A percentile compares a stretch with the other conserved stretches of the same genome.
Evolutionary conservation across 2,888 invertebrate species (phyloP).

Genomic region (Cosmopolites sordidus): DNA sequence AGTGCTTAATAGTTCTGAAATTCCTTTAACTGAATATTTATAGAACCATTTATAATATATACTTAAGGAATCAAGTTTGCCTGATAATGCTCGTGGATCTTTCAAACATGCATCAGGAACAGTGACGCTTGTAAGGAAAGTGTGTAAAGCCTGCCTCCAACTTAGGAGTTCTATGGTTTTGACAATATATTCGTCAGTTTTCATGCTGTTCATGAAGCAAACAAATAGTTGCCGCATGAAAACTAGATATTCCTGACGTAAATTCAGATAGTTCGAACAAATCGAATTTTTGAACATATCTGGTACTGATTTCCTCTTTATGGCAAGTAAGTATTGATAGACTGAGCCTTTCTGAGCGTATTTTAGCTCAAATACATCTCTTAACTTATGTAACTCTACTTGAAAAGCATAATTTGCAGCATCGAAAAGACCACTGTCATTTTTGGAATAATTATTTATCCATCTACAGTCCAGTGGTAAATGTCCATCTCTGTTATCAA

Average conservation of each 20-base stretch:
- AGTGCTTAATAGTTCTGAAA: conserved; percentile 23
- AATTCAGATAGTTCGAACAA: conserved; percentile 52
- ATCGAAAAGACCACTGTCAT: conserved; percentile 11
- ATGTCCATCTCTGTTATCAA: conserved; percentile 6
- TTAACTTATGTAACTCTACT: conserved; percentile 21
- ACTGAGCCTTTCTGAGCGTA: conserved; percentile 42
- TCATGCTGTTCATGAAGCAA: neutral
- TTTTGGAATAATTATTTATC: conserved; percentile 35
- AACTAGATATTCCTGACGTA: conserved; percentile 50
- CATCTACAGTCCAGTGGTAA: conserved; percentile 43
- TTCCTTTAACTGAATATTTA: conserved; percentile 55
- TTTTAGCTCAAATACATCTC: conserved; percentile 20
- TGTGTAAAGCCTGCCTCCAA: conserved; percentile 25
- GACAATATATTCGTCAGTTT: conserved; percentile 4
- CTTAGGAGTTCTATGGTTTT: conserved; percentile 17
- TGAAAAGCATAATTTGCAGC: conserved; percentile 29
- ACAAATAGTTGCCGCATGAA: conserved; percentile 40
- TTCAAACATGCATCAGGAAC: conserved; percentile 8
- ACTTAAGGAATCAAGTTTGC: conserved; percentile 44
- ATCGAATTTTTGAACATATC: conserved; percentile 55
- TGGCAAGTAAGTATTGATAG: conserved; percentile 49
- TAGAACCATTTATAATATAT: conserved; percentile 72
- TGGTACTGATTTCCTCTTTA: conserved; percentile 46
- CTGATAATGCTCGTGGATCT: conserved; percentile 2
- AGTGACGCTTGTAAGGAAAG: conserved; percentile 18